phyloP scores from a whole-genome alignment of 1,140 invertebrate species.

The Nasonia vitripennis region DNA sequence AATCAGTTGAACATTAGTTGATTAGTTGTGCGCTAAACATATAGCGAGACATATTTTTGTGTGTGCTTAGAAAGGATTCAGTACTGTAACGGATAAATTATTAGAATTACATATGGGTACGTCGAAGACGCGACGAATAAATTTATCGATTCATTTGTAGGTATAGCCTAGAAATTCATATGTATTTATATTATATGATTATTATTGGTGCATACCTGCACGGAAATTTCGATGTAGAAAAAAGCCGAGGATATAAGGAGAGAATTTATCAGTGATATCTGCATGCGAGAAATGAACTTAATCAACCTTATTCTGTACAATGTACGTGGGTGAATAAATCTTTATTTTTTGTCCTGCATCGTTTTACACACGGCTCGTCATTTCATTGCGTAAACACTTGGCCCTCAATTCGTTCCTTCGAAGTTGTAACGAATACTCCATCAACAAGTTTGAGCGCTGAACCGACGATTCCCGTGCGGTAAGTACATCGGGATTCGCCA shows the following conservation, averaged over 20 bases:
- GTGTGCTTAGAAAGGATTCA: constrained; percentile 16
- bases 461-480: too few relatives aligned
- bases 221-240: constrained; percentile 27
- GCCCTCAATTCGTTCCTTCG: background rate
- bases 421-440: background rate
- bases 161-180: constrained; percentile 14
- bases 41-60: constrained; percentile 24
- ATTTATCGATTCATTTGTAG: constrained; percentile 44
- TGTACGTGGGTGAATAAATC: constrained; percentile 67
- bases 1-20: background rate
- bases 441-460: background rate
- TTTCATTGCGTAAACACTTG: background rate
- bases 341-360: constrained; percentile 69
- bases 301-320: constrained; percentile 68
- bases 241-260: background rate
- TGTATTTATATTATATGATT: constrained; percentile 11
- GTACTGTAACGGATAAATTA: constrained; percentile 1
- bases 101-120: background rate
- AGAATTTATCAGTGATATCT: constrained; percentile 21
- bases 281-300: constrained; percentile 57
- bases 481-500: too few relatives aligned
- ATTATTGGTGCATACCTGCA: constrained; percentile 32
- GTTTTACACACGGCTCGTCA: constrained; percentile 59
- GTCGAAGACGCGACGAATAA: background rate
- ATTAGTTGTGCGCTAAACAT: background rate